Evolutionary conservation across 2,797 vertebrate species (phyloP).

Genomic region (Notamacropus eugenii): DNA sequence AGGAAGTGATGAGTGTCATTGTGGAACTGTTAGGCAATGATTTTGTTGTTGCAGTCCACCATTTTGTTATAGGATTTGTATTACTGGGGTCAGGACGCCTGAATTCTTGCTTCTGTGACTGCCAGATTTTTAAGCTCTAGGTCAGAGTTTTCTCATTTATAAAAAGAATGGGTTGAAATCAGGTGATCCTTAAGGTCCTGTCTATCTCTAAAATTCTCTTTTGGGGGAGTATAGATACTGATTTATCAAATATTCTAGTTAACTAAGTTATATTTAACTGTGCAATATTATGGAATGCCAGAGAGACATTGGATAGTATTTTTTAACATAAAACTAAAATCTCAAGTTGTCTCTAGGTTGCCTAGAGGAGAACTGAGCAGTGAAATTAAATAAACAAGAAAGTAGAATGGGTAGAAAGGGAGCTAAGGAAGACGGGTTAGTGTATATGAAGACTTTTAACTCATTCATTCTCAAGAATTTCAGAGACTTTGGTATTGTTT

Average conservation of each 20-base stretch:
- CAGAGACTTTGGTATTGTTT: constrained; percentile 17
- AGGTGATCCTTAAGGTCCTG: not conserved
- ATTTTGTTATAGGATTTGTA: not conserved
- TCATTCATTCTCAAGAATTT: constrained; percentile 1
- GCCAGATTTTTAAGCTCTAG: not conserved
- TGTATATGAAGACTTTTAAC: constrained; percentile 38
- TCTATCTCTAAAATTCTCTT: constrained; percentile 8
- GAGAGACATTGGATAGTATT: not conserved
- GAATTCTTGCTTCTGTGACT: constrained; percentile 20
- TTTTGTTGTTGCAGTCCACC: not conserved
- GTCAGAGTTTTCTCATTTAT: not conserved
- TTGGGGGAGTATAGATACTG: constrained; percentile 43
- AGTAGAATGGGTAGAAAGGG: constrained; percentile 15
- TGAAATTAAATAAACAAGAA: constrained; percentile 20
- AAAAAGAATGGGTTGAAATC: constrained; percentile 11
- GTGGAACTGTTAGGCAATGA: not conserved
- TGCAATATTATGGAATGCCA: not conserved
- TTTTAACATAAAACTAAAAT: constrained; percentile 24
- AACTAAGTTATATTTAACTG: not conserved
- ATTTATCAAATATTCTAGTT: constrained; percentile 20
- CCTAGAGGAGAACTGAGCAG: not conserved
- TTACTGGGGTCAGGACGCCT: not conserved
- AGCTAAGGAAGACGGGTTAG: not conserved
- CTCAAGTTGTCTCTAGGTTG: constrained; percentile 16
- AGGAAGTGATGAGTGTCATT: not conserved